Base-by-base conservation (phyloP, 2,797 vertebrate genomes). In the Ciconia nigra region DNA sequence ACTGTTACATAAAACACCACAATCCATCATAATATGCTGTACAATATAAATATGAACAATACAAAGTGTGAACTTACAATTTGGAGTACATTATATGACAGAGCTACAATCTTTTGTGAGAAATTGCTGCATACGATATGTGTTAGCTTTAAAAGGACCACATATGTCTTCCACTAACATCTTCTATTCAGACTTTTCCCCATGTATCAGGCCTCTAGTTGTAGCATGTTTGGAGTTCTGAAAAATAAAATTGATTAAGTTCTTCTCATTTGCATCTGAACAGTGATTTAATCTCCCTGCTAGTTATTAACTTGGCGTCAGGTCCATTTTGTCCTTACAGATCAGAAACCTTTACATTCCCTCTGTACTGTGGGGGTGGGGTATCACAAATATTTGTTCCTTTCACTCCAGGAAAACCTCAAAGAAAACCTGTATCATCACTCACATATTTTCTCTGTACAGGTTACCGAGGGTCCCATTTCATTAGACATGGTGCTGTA, bases 401-500 rank as follows among this genome's bases (percentile, higher is more conserved):
- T 71, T 74, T 67, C 22, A 10, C 21, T 87, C 31, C 22, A 69
- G 70, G 55, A 89, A 92, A 88, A 35, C 4, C 37, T 93, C 47
- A 86, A 77, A 90, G 67, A 85, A 87, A 90, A 77, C 33, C 49
- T 80, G 2, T 33, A n/a, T 71, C 51, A 63, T 59, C 78, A 26
- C 28, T 81, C 2, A 0, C 11, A 3, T 54, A 10, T 96, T 93
- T 91, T 88, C 57, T 57, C 24, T 51, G 29, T 91, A 19, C 8
- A 85, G 61, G 73, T 94, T 96, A 84, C 37, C 55, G 80, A 88
- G 93, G 76, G 81, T 95, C 22, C 52, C 58, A 35, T 96, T 97
- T 83, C 63, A 84, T 96, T 96, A 96, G 89, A 93, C 39, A 86
- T 79, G 93, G 58, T 79, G 55, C 76, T 72, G 74, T 80, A 95